Percentiles rank a stretch among this genome's conserved stretches.
These are phyloP conservation scores for Callyntrura sp. DNA, from an alignment of 2,888 invertebrate genomes.

Conservation along the genomic window DNA sequence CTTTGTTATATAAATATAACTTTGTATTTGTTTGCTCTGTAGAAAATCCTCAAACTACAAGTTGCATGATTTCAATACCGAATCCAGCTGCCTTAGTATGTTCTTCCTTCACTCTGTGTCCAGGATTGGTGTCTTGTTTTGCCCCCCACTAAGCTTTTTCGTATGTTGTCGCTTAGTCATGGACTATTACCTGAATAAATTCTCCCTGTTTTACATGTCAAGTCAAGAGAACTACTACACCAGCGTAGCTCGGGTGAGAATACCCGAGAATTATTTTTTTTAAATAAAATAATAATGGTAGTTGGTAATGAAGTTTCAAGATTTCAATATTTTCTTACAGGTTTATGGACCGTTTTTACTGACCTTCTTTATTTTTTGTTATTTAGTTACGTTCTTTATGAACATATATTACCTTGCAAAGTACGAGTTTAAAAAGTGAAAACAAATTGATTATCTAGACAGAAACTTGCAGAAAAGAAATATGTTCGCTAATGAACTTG, in stretches of 20 bases:
- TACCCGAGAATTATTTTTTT: too few species aligned
- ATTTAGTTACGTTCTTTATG: slow-evolving; percentile 28
- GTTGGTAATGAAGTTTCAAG: too few species aligned
- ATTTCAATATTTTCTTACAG: too few species aligned
- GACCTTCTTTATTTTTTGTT: slow-evolving; percentile 45
- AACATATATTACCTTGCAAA: slow-evolving; percentile 53
- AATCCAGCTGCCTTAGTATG: slow-evolving; percentile 42
- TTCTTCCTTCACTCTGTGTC: slow-evolving; percentile 45
- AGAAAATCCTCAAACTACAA: slow-evolving; percentile 41
- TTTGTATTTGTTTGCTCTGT: not conserved
- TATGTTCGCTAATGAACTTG: too few species aligned
- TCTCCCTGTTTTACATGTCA: slow-evolving; percentile 43
- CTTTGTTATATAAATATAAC: too few species aligned
- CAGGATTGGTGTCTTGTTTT: slow-evolving; percentile 40
- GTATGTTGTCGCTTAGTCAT: slow-evolving; percentile 39
- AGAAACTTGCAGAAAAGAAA: too few species aligned
- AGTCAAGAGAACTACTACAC: slow-evolving; percentile 26
- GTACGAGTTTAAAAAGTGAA: too few species aligned
- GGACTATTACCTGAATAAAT: slow-evolving; percentile 54
- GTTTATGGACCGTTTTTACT: slow-evolving; percentile 57
- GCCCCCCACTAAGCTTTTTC: slow-evolving; percentile 55
- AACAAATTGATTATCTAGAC: too few species aligned
- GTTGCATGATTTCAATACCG: slow-evolving; percentile 41
- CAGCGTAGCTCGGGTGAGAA: slow-evolving; percentile 7
- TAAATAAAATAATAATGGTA: too few species aligned